Base-by-base conservation (phyloP, 2,888 invertebrate species). In the Aporophyla nigra region DNA sequence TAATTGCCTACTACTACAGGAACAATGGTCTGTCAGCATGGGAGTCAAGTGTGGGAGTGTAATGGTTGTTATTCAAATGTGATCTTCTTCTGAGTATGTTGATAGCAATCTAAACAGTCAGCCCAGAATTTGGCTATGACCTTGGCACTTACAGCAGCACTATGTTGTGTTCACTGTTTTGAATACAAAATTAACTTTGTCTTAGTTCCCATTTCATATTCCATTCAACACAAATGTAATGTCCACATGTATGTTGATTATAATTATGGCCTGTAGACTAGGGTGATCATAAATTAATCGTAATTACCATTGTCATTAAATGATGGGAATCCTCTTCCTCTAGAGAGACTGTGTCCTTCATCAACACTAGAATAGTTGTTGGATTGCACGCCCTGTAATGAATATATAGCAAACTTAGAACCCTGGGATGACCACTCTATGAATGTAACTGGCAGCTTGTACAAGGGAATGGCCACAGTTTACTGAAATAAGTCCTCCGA, bases 301-400 rank as follows among this genome's bases (percentile, higher is more conserved):
- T 54, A 40, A 74, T 81, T 92, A 94, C 93, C 93, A 87, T 94
- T 92, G 74, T 94, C 91, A 83, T 93, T 90, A 72, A 96, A 95
- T 43, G 97, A 95, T 46, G 92, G 92, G 78, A 97, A 97, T 7
- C 97, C 97, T 87, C 97, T 92, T 49, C 97, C 97, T 61, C 93
- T 91, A 1, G 97, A 94, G 61, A 97, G 93, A 84, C 96, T 97
- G 87, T 95, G 96, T 1, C 97, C 97, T 73, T 95, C 95, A 85
- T 97, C 97, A 59, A 97, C 93, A 74, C 80, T 88, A 54, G 91
- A 88, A 53, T 92, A 91, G 63, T 86, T 89, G 78, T 91, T 91
- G n/a, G 91, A 88, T 54, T 82, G 86, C 69, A 88, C 88, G 63
- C 90, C 93, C 94, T 94, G 82, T 53, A 79, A 79, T 33, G 53